These are phyloP conservation scores for Gastrophysa polygoni DNA, from an alignment of 2,888 invertebrate species.

Conservation along the genomic window DNA sequence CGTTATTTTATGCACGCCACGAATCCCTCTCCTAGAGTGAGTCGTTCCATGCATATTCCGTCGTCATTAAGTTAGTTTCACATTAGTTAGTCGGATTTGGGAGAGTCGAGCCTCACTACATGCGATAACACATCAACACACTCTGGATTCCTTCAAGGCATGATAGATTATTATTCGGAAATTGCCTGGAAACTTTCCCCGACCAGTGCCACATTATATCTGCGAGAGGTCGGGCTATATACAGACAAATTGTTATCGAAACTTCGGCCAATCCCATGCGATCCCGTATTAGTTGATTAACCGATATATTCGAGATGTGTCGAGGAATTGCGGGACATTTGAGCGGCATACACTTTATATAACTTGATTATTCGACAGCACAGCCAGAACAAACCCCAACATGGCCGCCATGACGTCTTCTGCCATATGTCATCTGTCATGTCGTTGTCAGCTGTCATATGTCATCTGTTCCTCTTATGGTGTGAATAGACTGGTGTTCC, in stretches of 20 bases:
- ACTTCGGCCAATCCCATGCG: no score
- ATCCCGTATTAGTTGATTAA: no score
- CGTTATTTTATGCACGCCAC: not conserved
- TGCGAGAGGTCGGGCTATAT: not conserved
- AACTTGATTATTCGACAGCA: no score
- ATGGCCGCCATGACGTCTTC: no score
- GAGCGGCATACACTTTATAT: no score
- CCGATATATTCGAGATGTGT: no score
- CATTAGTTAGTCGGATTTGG: constrained; percentile 1
- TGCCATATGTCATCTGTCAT: no score
- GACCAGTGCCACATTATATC: not conserved
- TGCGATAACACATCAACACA: constrained; percentile 20
- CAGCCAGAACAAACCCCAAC: no score
- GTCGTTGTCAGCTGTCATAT: no score
- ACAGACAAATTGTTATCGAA: not conserved
- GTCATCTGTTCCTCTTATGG: no score
- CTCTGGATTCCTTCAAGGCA: constrained; percentile 18
- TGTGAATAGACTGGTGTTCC: no score
- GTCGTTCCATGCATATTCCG: constrained; percentile 25
- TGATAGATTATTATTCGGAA: constrained; percentile 21
- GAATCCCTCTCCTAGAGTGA: not conserved
- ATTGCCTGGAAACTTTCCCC: constrained; percentile 20
- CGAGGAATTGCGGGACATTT: no score
- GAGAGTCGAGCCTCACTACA: constrained; percentile 8
- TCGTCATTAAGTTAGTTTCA: constrained; percentile 22